Evolutionary conservation across 2,113 vertebrate genomes (phyloP).

Genomic region (Neomonachus schauinslandi): DNA sequence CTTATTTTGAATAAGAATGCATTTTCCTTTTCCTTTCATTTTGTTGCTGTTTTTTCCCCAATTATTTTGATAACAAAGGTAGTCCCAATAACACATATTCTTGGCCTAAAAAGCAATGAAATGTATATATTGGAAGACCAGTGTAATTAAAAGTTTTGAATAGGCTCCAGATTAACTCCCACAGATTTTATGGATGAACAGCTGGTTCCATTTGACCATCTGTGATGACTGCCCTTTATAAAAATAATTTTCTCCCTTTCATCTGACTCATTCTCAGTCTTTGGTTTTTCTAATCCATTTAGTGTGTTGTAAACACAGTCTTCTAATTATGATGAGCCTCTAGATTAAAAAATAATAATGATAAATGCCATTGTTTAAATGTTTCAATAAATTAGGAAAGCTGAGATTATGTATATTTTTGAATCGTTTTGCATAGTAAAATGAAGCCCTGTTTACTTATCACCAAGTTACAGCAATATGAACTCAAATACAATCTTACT

Average conservation of each 20-base stretch:
- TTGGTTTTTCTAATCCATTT: conserved; percentile 46
- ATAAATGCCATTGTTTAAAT: conserved; percentile 33
- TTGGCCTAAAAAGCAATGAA: conserved; percentile 62
- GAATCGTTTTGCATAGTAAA: neutral
- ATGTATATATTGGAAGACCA: conserved; percentile 61
- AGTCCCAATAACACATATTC: neutral
- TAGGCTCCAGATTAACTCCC: conserved; percentile 74
- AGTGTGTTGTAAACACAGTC: neutral
- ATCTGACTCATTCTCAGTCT: neutral
- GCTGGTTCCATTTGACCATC: conserved; percentile 70
- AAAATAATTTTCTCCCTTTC: conserved; percentile 66
- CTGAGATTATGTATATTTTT: conserved; percentile 4
- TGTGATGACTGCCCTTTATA: conserved; percentile 67
- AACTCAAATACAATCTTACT: neutral
- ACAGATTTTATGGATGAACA: conserved; percentile 72
- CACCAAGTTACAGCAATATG: neutral
- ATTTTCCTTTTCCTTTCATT: neutral
- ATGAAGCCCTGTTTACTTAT: neutral
- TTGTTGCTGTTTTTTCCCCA: neutral
- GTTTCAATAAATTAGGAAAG: conserved; percentile 16
- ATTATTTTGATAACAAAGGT: neutral
- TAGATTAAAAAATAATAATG: conserved; percentile 29
- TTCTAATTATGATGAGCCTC: conserved; percentile 23
- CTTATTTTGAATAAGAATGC: conserved; percentile 26
- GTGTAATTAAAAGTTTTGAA: conserved; percentile 83